Percentiles rank a stretch among this genome's conserved stretches.
Evolutionary conservation across 2,797 vertebrate species (phyloP).

Genomic region (Protonibea diacanthus): DNA sequence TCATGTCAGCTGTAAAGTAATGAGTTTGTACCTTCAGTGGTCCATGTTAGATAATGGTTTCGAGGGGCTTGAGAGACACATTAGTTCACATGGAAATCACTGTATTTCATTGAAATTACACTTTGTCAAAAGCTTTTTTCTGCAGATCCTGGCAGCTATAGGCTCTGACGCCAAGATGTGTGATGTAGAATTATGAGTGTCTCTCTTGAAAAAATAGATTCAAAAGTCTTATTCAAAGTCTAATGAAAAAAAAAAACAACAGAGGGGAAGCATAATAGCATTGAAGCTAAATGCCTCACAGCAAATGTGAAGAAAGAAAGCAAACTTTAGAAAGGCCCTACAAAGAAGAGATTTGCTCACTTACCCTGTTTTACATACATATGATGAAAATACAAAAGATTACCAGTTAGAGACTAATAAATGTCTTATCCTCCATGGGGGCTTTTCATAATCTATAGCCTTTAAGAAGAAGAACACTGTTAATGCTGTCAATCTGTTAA

Average conservation of each 20-base stretch:
- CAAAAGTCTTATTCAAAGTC: conserved; percentile 14
- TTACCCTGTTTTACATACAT: conserved; percentile 1
- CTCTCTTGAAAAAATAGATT: conserved; percentile 16
- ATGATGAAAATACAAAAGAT: neutral
- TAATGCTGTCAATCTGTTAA: neutral
- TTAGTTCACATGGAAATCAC: conserved; percentile 28
- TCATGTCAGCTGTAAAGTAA: conserved; percentile 13
- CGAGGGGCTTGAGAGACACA: conserved; percentile 26
- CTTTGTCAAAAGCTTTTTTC: conserved; percentile 27
- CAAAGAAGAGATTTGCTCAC: conserved; percentile 1
- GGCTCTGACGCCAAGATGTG: neutral
- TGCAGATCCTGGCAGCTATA: conserved; percentile 14
- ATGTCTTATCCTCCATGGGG: neutral
- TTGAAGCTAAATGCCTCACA: conserved; percentile 16
- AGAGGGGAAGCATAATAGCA: neutral
- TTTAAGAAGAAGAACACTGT: neutral
- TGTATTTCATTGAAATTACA: conserved; percentile 29
- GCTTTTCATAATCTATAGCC: neutral
- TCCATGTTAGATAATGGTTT: conserved; percentile 38
- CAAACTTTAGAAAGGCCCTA: neutral
- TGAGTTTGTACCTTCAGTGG: conserved; percentile 36
- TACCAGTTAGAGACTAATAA: neutral
- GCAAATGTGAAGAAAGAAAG: conserved; percentile 13
- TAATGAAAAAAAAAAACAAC: conserved; percentile 14
- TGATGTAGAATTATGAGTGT: conserved; percentile 18